These are phyloP conservation scores for Apeltes quadracus DNA, from an alignment of 2,113 vertebrate genomes.

Conservation along the genomic window DNA sequence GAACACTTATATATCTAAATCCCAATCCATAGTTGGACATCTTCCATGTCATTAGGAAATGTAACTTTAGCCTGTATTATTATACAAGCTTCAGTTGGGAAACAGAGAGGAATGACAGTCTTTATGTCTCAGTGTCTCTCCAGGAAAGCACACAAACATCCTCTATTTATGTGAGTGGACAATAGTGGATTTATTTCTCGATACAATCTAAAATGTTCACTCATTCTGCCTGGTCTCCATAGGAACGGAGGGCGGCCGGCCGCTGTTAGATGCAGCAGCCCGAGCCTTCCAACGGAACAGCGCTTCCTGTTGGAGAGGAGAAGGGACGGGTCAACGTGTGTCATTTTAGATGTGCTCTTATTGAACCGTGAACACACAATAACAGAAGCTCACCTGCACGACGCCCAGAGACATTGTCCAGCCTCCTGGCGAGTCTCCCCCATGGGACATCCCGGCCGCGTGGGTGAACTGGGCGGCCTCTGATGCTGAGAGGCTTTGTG, in stretches of 20 bases:
- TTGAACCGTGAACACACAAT: not conserved
- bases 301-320: slow-evolving; percentile 67
- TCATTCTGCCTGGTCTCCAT: slow-evolving; percentile 56
- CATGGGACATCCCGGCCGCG: slow-evolving; percentile 31
- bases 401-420: slow-evolving; percentile 66
- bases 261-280: slow-evolving; percentile 51
- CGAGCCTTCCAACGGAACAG: slow-evolving; percentile 67
- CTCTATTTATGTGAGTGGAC: not conserved
- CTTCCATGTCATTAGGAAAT: slow-evolving; percentile 14
- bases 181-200: slow-evolving; percentile 6
- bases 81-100: slow-evolving; percentile 1
- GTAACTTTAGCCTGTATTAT: slow-evolving; percentile 28
- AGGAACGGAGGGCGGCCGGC: slow-evolving; percentile 33
- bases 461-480: slow-evolving; percentile 37
- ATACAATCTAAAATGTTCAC: slow-evolving; percentile 38
- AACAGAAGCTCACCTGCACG: slow-evolving; percentile 72
- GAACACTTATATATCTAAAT: not conserved
- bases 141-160: slow-evolving; percentile 11
- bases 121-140: not conserved
- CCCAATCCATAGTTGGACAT: slow-evolving; percentile 3
- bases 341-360: not conserved
- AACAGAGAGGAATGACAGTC: slow-evolving; percentile 8
- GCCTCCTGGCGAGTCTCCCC: slow-evolving; percentile 65
- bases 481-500: slow-evolving; percentile 24
- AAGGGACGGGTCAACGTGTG: not conserved